Conservation (phyloP, 2,113 vertebrate genomes). For the Mesitornis unicolor region DNA sequence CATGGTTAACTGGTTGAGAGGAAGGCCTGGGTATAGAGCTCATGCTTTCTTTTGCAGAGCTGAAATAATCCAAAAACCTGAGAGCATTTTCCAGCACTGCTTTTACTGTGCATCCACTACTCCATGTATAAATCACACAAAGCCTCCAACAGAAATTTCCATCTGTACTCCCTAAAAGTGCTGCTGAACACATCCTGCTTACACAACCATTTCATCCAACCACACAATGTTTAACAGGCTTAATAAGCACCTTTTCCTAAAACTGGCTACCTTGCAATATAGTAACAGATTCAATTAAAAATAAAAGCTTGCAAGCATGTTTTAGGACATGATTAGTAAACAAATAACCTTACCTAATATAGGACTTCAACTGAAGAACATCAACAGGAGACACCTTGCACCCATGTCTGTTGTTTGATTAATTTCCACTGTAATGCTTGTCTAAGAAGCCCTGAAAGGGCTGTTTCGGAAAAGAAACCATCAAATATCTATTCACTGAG, state of each 20-base stretch:
- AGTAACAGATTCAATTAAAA: not conserved
- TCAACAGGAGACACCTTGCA: fast-evolving
- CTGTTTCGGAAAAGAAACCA: not conserved
- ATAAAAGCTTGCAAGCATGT: not conserved
- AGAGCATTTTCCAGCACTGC: not conserved
- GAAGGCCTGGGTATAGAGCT: not conserved
- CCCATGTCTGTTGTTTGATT: not conserved
- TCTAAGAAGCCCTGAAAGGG: not conserved
- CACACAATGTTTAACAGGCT: fast-evolving
- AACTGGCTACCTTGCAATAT: not conserved
- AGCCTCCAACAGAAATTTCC: not conserved
- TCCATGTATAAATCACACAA: not conserved
- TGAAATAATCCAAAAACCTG: not conserved
- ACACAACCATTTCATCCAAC: not conserved
- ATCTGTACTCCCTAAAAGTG: not conserved
- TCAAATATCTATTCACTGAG: not conserved
- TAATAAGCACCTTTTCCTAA: not conserved
- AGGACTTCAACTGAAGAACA: not conserved
- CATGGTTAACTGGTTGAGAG: fast-evolving
- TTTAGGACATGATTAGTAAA: not conserved
- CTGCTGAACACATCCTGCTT: not conserved
- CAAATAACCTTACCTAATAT: not conserved
- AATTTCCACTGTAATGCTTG: not conserved
- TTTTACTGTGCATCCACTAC: not conserved
- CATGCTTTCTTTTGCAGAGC: not conserved